Base-by-base conservation (phyloP, 2,888 invertebrate genomes). In the Athetis lepigone region DNA sequence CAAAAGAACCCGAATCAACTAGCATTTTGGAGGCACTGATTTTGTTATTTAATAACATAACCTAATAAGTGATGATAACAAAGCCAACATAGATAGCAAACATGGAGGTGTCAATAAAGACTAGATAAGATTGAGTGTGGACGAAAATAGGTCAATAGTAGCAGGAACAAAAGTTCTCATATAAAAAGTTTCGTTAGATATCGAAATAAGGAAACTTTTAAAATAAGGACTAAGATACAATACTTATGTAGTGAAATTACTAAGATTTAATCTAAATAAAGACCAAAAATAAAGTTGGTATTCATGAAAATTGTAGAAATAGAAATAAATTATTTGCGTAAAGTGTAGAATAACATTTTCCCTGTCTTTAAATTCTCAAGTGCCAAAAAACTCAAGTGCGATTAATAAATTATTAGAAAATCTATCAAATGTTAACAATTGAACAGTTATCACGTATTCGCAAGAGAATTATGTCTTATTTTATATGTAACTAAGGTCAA, bases 61-160 rank as follows among this genome's bases (percentile, higher is more conserved):
- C 52, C 23, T 52, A 64, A 58, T 71, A 47, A 71, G 25, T 43
- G 40, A 55, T 57, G 77, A 76, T 79, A 79, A 79, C 49, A 67
- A 9, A 42, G 25, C 25, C 37, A 11, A 51, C 36, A 25, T 4
- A 60, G 59, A 63, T 60, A 51, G 25, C 55, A 47, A 63, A 67
- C 52, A 57, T 18, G 60, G 49, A 70, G 45, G 40, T 79, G 63
- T 76, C 58, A 76, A 63, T 76, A 61, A 36, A 63, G 23, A 27
- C 29, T 29, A 76, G 76, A 79, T 76, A 63, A 76, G 58, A 60
- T 60, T 76, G 52, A 45, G 21, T 40, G 36, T 50, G 29, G 18
- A 40, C 42, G 45, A 76, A 56, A 59, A 65, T 49, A 72, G 42
- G 57, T 73, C 56, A 60, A 72, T 76, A 76, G 46, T 39, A 8